Base-by-base conservation (phyloP, 2,888 invertebrate genomes). In the Teleogryllus oceanicus region DNA sequence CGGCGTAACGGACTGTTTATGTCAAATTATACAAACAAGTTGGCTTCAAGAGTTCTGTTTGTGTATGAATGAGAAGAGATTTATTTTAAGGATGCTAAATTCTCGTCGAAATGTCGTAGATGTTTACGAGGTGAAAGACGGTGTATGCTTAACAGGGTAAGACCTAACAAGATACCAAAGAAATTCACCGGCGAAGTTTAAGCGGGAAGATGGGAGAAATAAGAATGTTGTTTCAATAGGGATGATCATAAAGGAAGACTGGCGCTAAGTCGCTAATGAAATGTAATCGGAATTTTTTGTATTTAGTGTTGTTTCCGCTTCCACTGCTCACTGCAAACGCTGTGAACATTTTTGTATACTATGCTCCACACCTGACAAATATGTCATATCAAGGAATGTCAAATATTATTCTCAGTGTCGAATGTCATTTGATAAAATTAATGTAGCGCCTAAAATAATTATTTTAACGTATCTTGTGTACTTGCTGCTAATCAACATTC, bases 331-430 rank as follows among this genome's bases (percentile, higher is more conserved):
- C 62, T 16, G 16, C 62, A 62, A 18, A 62, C 13, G n/a, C 13
- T 62, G 62, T 62, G n/a, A 18, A 62, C 13, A 62, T 62, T 62
- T 62, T 62, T 62, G 62, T 62, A n/a, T 62, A 62, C 62, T n/a
- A 62, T 12, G 13, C 62, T n/a, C 62, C 62, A 62, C 62, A 62
- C n/a, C 62, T 8, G n/a, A 62, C 62, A 62, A 37, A n/a, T n/a
- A 62, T 62, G 62, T 62, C 62, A 62, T 62, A n/a, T 62, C 16
- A n/a, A 62, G 37, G n/a, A 62, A 5, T 62, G 62, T 62, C n/a
- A n/a, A 62, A 62, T 62, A n/a, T 62, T 62, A 62, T 62, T 62
- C 62, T 62, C 16, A 62, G 62, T 62, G 62, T 62, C 62, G 62
- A n/a, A 62, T 16, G 62, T 62, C n/a, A n/a, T 62, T 62, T 62